Conservation (phyloP, 2,888 invertebrate genomes). For the Morpho deidamia region DNA sequence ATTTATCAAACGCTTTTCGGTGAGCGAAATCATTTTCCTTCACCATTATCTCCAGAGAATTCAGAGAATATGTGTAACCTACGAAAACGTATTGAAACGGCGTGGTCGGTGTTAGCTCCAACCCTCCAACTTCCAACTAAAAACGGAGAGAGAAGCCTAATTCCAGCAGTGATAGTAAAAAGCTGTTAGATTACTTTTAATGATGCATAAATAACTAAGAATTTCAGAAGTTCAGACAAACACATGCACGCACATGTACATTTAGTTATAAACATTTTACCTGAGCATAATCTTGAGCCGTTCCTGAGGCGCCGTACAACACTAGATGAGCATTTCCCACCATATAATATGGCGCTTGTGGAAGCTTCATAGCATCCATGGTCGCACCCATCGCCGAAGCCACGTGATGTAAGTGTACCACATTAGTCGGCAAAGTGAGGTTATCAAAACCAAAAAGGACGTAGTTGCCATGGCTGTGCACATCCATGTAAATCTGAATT, state of each 20-base stretch:
- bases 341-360: constrained; percentile 35
- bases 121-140: no score
- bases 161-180: no score
- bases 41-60: no score
- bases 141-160: no score
- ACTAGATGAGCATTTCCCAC: constrained; percentile 46
- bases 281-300: constrained; percentile 49
- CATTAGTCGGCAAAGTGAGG: constrained; percentile 32
- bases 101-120: no score
- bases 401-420: constrained; percentile 35
- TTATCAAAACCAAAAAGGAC: constrained; percentile 81
- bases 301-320: constrained; percentile 44
- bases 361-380: constrained; percentile 41
- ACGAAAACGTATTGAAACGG: no score
- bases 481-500: constrained; percentile 62
- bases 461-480: constrained; percentile 85
- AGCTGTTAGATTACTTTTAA: no score
- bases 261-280: constrained; percentile 20
- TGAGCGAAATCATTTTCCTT: no score
- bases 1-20: no score
- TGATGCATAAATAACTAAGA: no score
- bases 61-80: no score
- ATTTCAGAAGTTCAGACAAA: no score
- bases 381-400: constrained; percentile 44
- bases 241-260: constrained; percentile 28